phyloP scores from a whole-genome alignment of 2,797 vertebrate genomes.

The Halcyon chelicuti region DNA sequence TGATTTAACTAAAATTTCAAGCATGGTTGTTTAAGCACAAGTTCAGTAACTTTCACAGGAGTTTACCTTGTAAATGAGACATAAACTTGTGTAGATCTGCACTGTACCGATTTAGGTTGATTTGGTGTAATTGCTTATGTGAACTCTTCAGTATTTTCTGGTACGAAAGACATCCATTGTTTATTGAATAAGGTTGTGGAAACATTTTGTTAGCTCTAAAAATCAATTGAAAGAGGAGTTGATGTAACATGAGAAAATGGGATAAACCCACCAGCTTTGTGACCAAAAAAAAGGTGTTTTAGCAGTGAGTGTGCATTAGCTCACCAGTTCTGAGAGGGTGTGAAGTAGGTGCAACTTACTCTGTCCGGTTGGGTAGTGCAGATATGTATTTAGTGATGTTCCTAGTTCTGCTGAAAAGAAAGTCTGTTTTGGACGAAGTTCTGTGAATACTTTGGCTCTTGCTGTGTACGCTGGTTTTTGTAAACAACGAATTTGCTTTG shows the following conservation, averaged over 20 bases:
- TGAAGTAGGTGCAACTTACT: background rate
- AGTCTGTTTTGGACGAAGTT: background rate
- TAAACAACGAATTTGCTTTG: conserved; percentile 47
- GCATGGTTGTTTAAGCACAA: background rate
- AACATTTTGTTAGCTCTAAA: background rate
- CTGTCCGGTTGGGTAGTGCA: background rate
- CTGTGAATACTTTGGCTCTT: conserved; percentile 17
- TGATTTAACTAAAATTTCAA: background rate
- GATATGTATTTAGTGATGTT: background rate
- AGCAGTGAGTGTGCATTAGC: background rate
- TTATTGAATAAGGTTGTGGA: background rate
- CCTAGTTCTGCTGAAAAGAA: background rate
- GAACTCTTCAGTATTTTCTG: background rate
- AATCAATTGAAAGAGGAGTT: background rate
- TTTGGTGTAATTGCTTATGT: background rate
- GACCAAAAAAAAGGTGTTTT: background rate
- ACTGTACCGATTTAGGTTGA: background rate
- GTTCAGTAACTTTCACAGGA: background rate
- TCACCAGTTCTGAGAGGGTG: background rate
- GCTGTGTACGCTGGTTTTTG: background rate
- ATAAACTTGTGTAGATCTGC: background rate
- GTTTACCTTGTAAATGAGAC: background rate
- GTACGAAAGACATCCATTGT: background rate
- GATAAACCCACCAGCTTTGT: background rate
- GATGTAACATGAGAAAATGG: background rate